phyloP scores from a whole-genome alignment of 2,113 vertebrate species.

The Burhinus bistriatus region DNA sequence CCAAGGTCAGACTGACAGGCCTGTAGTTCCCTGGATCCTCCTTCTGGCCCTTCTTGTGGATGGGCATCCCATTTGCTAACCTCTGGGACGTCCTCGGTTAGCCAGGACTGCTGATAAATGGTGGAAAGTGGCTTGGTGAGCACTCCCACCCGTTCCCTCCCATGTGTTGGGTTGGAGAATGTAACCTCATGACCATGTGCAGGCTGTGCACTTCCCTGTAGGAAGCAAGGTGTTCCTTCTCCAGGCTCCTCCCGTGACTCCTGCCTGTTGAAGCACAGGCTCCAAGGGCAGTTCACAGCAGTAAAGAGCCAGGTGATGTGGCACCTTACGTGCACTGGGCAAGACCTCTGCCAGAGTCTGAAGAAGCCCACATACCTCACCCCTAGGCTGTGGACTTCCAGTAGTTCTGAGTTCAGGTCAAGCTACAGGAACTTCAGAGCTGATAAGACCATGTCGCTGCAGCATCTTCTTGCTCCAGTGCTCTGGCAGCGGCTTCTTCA shows the following conservation, averaged over 20 bases:
- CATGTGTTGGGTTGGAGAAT: neutral
- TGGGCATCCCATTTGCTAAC: neutral
- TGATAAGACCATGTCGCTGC: neutral
- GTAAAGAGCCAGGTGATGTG: neutral
- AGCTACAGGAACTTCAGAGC: neutral
- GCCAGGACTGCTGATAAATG: neutral
- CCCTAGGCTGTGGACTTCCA: neutral
- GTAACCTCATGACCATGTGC: accelerated
- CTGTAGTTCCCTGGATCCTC: neutral
- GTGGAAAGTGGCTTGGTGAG: neutral
- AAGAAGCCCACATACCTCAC: neutral
- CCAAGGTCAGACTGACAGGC: neutral
- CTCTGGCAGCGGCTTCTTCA: neutral
- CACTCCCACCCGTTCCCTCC: neutral
- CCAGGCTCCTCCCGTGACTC: neutral
- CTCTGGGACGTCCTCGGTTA: neutral
- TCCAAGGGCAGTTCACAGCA: accelerated
- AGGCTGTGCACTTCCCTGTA: neutral
- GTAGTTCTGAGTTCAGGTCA: neutral
- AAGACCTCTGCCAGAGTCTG: neutral
- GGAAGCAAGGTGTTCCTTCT: neutral
- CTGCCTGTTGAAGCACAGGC: neutral
- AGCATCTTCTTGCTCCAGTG: neutral
- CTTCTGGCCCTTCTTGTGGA: neutral
- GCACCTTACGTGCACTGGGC: neutral